A percentile compares a stretch with the other conserved stretches of the same genome.
phyloP scores from a whole-genome alignment of 2,797 vertebrate species.

The Gadopsis marmoratus region DNA sequence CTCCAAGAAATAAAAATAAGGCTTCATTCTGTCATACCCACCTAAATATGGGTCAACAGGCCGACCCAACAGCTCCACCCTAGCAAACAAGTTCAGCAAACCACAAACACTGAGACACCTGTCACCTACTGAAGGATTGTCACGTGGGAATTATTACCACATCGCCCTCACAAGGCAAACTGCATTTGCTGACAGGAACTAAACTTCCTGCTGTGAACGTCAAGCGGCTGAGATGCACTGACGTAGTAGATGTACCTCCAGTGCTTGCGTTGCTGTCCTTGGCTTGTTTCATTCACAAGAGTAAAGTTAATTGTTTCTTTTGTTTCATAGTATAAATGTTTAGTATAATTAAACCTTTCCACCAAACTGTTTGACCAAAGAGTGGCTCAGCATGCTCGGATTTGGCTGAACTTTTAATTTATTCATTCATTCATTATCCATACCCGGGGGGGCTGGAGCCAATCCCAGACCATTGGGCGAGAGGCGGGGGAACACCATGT shows the following conservation, averaged over 20 bases:
- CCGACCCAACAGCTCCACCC: neutral
- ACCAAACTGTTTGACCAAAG: neutral
- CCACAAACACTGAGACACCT: neutral
- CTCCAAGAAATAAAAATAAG: neutral
- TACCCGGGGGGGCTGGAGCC: too few relatives aligned
- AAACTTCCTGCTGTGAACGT: neutral
- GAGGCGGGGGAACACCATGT: too few relatives aligned
- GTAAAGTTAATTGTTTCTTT: neutral
- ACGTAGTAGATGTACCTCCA: neutral
- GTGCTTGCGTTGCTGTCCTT: neutral
- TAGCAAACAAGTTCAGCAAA: neutral
- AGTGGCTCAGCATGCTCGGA: neutral
- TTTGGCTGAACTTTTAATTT: neutral
- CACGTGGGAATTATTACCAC: neutral
- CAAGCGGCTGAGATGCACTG: neutral
- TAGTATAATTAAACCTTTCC: too few relatives aligned
- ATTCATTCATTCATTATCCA: too few relatives aligned
- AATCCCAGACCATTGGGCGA: too few relatives aligned
- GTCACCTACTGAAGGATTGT: neutral
- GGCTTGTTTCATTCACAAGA: neutral
- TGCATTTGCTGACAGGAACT: neutral
- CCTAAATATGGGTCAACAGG: neutral
- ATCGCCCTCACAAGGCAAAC: neutral
- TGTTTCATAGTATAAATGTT: neutral
- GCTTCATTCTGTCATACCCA: neutral